Evolutionary conservation across 1,140 invertebrate species (phyloP).

Genomic region (Oreohelix idahoensis): DNA sequence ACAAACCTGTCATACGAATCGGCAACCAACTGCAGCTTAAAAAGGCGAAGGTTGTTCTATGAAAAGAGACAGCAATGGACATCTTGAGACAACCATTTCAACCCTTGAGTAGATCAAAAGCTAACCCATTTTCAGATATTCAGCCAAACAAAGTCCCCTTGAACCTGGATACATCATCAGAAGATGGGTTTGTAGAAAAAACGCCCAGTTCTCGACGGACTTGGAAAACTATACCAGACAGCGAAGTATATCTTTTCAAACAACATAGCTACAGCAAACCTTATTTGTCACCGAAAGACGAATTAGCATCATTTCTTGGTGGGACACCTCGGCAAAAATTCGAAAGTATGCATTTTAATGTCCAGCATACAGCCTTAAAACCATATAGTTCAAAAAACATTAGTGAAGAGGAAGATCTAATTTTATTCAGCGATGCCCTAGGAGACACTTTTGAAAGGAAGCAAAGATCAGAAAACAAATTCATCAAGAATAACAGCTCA

Average conservation of each 20-base stretch:
- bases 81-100: too few species aligned
- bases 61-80: too few species aligned
- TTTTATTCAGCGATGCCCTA: not conserved
- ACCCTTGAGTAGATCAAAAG: too few species aligned
- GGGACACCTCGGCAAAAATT: not conserved
- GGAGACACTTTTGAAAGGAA: not conserved
- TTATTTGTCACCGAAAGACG: not conserved
- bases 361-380: not conserved
- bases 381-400: not conserved
- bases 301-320: not conserved
- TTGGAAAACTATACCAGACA: not conserved
- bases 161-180: not conserved
- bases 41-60: too few species aligned
- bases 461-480: not conserved
- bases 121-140: not conserved
- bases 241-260: not conserved
- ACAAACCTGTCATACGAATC: too few species aligned
- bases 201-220: not conserved
- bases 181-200: not conserved
- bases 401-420: not conserved
- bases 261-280: not conserved
- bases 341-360: not conserved
- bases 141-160: not conserved
- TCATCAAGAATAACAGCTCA: not conserved
- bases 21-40: too few species aligned